These are phyloP conservation scores for Cepaea hortensis DNA, from an alignment of 2,888 invertebrate species.

Conservation along the genomic window DNA sequence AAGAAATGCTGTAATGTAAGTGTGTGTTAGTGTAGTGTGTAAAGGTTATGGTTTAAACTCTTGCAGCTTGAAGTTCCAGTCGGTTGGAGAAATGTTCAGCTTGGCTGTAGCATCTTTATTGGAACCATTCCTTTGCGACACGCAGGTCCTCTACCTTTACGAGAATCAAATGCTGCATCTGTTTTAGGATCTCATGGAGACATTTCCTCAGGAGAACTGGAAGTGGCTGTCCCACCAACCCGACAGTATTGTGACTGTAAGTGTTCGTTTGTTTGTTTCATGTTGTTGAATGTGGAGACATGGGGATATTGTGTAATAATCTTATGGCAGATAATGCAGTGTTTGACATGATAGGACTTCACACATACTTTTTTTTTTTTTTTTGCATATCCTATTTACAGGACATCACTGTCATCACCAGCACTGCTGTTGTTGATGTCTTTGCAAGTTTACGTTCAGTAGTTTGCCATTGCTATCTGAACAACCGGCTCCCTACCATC, in stretches of 20 bases:
- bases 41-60: background rate
- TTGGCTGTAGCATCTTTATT: constrained; percentile 44
- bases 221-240: background rate
- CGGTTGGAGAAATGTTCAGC: constrained; percentile 48
- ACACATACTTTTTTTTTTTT: too few relatives aligned
- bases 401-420: too few relatives aligned
- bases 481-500: too few relatives aligned
- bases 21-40: background rate
- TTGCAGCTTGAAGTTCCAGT: constrained; percentile 51
- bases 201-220: constrained; percentile 3
- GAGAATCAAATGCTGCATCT: background rate
- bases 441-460: too few relatives aligned
- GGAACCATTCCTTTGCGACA: constrained; percentile 52
- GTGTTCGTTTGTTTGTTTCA: background rate
- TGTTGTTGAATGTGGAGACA: background rate
- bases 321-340: too few relatives aligned
- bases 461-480: too few relatives aligned
- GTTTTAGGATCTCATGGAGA: background rate
- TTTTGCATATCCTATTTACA: too few relatives aligned
- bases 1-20: background rate
- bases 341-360: too few relatives aligned
- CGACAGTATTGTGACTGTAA: constrained; percentile 32
- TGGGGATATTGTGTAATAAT: too few relatives aligned
- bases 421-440: too few relatives aligned
- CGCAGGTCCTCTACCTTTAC: background rate